Base-by-base conservation (phyloP, 2,888 invertebrate genomes). In the Drosophila mettleri region DNA sequence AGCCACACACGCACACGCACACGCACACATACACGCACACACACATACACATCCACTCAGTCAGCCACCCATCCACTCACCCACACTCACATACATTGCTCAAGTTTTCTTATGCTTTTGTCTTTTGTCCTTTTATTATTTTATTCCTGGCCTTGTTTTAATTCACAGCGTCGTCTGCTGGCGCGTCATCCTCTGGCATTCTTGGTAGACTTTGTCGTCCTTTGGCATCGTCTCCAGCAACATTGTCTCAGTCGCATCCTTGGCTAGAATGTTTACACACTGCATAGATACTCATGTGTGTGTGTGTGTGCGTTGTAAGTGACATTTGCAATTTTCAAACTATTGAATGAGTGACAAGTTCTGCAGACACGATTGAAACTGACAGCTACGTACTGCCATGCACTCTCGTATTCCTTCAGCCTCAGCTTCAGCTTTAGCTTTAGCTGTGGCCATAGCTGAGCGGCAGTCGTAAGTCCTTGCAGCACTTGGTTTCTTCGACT, bases 341-440 rank as follows among this genome's bases (percentile, higher is more conserved):
- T 89, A 89, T 89, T 90, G 89, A 90, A 90, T 89, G 89, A 89
- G 90, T 89, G 90, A 89, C 89, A 89, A 90, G 88, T 89, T 89
- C 80, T 88, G 89, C 89, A 89, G 90, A 90, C 89, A 90, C 88
- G 89, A 90, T 83, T 89, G 89, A 89, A 90, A 88, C 90, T 90
- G 89, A 90, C 90, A 89, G 87, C 73, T 73, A 60, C 66, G 80
- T 72, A 71, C 64, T 49, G 41, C 49, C 41, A 36, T 48, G 48
- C 46, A 54, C 68, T 65, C 53, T 58, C 52, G 39, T 43, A 46
- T 61, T 61, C 57, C 69, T 64, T 63, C 57, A 55, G 46, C 43
- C 41, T 16, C 38, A 59, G 54, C 53, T 55, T 12, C 14, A 38
- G 38, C 38, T 58, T 24, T 31, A 46, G 51, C 49, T 34, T 24